Evolutionary conservation across 2,113 vertebrate species (phyloP).

Genomic region (Accipiter cooperii): DNA sequence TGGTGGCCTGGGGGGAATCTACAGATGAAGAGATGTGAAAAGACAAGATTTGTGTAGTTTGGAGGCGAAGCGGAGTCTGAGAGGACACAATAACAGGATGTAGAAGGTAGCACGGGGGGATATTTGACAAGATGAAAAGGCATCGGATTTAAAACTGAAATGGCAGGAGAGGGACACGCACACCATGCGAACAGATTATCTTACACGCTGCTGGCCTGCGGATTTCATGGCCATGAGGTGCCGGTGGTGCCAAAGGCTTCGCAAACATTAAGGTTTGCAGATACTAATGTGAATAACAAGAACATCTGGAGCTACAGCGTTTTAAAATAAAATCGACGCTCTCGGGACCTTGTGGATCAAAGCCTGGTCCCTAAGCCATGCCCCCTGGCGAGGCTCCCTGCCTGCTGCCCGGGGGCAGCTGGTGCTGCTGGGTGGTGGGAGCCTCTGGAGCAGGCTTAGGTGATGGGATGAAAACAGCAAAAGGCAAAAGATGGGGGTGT

Average conservation of each 20-base stretch:
- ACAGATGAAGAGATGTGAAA: neutral
- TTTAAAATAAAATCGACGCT: fast-evolving
- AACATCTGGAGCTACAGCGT: neutral
- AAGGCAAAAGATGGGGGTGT: fast-evolving
- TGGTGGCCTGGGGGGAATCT: neutral
- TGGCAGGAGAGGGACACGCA: neutral
- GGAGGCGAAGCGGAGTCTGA: neutral
- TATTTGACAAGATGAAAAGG: neutral
- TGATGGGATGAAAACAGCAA: neutral
- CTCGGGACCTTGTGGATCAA: neutral
- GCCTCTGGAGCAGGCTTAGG: neutral
- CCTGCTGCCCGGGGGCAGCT: neutral
- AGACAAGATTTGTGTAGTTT: neutral
- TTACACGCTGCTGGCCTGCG: neutral
- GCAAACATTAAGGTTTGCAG: neutral
- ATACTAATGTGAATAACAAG: neutral
- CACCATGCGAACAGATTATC: neutral
- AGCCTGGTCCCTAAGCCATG: fast-evolving
- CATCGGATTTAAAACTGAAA: too few species aligned
- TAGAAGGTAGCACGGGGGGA: neutral
- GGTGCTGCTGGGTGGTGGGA: neutral
- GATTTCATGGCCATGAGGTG: neutral
- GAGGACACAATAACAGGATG: neutral
- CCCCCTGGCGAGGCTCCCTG: fast-evolving
- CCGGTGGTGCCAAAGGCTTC: neutral